Conservation (phyloP, 2,797 vertebrate genomes). For the Labroides dimidiatus region DNA sequence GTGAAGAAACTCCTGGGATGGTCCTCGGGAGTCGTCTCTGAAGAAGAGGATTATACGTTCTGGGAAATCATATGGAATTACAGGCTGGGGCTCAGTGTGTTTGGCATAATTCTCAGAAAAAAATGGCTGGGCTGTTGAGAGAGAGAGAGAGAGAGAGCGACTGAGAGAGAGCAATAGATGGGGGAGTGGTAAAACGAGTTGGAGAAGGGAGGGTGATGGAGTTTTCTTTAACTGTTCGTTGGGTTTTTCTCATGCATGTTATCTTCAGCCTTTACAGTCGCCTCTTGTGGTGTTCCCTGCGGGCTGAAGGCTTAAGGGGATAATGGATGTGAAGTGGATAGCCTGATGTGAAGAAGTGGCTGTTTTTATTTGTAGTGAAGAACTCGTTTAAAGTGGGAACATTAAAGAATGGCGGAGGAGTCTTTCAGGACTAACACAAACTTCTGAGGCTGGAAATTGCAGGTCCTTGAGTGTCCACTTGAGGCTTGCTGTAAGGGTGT, state of each 20-base stretch:
- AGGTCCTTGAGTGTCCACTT: not conserved
- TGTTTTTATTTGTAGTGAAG: conserved; percentile 7
- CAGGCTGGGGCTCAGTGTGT: conserved; percentile 57
- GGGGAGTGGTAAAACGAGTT: not conserved
- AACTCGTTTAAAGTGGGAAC: conserved; percentile 3
- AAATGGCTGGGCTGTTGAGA: conserved; percentile 29
- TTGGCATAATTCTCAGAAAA: conserved; percentile 47
- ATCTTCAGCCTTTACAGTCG: conserved; percentile 25
- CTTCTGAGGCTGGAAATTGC: not conserved
- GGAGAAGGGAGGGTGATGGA: conserved; percentile 12
- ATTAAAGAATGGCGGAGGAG: not conserved
- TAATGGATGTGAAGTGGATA: conserved; percentile 17
- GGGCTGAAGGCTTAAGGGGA: conserved; percentile 3
- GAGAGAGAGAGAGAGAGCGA: conserved; percentile 39
- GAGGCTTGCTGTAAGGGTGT: not conserved
- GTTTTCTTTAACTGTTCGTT: not conserved
- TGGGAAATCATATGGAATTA: conserved; percentile 75
- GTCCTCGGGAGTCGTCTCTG: conserved; percentile 46
- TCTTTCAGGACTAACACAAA: not conserved
- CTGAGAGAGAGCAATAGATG: conserved; percentile 13
- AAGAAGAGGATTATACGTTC: conserved; percentile 72
- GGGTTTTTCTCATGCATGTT: conserved; percentile 33
- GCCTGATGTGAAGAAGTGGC: conserved; percentile 7
- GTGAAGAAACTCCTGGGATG: conserved; percentile 47
- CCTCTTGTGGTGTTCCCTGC: conserved; percentile 29